Evolutionary conservation across 2,113 vertebrate species (phyloP), one percentile per base, ranked within the genome.

Genomic region (Perccottus glenii): DNA sequence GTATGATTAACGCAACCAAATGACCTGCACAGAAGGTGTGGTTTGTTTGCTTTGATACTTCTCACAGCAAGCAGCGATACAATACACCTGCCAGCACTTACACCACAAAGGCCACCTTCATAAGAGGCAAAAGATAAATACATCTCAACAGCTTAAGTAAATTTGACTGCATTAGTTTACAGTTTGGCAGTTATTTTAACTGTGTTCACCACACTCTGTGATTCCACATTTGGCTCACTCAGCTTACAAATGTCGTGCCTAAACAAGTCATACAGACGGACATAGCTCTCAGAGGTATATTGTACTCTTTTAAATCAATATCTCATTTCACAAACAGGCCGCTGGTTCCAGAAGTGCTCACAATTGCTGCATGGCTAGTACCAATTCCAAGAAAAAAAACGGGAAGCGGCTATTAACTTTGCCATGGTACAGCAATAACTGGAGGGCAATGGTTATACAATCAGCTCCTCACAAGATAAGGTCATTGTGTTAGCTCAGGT

Each of bases 391-490:
- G 80, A 51, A 72, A 48, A 56, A 47, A 36, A 32, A 61, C 38
- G 46, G 71, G 66, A 86, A 80, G 73, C 6, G 63, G 76, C 74
- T 82, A 83, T 87, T 90, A 87, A 87, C 83, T 84, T 80, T 88
- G 82, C 86, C 70, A 40, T 53, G 68, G 67, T 64, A 62, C 78
- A 83, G 83, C 63, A 71, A 79, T 85, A 87, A 82, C 88, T 78
- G 82, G 47, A 85, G 86, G 91, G 90, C 92, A 90, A 74, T 61
- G 74, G 83, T 95, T 93, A 93, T 90, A 88, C 94, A 93, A 93
- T 92, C 89, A 84, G 78, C 88, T 92, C 91, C 88, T 85, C 1
- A 85, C 55, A 49, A 88, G 94, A 96, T 95, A 95, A 94, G 92
- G 70, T 92, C 92, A 87, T 89, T 88, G 91, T 90, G 90, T 89